Conservation (phyloP, 2,888 invertebrate genomes). For the Ernsta delagoae region DNA sequence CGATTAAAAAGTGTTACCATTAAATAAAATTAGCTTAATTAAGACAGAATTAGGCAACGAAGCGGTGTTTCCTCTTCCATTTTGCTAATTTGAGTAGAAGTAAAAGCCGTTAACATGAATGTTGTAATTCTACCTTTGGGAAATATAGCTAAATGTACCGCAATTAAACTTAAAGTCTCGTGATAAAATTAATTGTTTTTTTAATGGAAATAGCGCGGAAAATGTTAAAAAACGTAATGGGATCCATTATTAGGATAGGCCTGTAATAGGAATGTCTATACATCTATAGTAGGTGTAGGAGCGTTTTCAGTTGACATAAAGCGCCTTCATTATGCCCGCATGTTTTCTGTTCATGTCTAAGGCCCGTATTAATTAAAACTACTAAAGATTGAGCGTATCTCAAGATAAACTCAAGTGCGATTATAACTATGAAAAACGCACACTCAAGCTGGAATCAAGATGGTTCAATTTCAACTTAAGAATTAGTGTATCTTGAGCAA, state of each 20-base stretch:
- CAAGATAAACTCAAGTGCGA: too few species aligned
- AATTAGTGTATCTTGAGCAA: too few species aligned
- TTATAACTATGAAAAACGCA: too few species aligned
- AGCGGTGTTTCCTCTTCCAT: slow-evolving; percentile 14
- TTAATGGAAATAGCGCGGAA: neutral
- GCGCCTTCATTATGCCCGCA: too few species aligned
- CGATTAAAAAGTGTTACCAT: neutral
- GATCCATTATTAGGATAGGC: neutral
- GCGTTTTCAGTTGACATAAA: too few species aligned
- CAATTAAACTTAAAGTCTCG: neutral
- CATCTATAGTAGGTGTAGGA: too few species aligned
- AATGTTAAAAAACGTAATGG: slow-evolving; percentile 4
- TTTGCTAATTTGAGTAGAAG: slow-evolving; percentile 25
- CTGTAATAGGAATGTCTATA: too few species aligned
- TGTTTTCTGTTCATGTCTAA: too few species aligned
- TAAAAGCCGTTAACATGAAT: slow-evolving; percentile 29
- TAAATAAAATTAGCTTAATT: neutral
- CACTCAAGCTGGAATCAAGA: too few species aligned
- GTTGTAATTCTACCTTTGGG: slow-evolving; percentile 19
- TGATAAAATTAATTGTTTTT: slow-evolving; percentile 6
- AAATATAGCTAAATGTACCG: slow-evolving; percentile 21
- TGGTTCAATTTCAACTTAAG: too few species aligned
- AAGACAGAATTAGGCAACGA: neutral
- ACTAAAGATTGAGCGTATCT: too few species aligned
- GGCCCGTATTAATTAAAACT: too few species aligned